phyloP scores from a whole-genome alignment of 2,797 vertebrate species.

The Sebastiscus albofasciatus region DNA sequence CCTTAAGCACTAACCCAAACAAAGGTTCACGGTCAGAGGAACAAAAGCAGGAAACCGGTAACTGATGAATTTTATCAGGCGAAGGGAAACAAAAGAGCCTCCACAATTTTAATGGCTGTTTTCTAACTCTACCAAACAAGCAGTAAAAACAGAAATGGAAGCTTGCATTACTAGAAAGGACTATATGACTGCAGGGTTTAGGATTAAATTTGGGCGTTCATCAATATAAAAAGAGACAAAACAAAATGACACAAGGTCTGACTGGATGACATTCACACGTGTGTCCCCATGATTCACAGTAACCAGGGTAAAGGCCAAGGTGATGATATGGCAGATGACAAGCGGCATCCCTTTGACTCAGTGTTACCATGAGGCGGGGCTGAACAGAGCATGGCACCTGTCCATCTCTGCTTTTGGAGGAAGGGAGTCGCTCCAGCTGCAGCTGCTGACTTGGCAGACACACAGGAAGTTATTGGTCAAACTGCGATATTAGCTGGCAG shows the following conservation, averaged over 20 bases:
- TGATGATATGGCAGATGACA: conserved; percentile 47
- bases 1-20: conserved; percentile 32
- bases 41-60: conserved; percentile 71
- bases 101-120: conserved; percentile 20
- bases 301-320: neutral
- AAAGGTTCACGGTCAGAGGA: conserved; percentile 44
- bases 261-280: neutral
- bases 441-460: conserved; percentile 31
- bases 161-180: neutral
- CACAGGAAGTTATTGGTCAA: neutral
- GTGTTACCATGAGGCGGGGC: neutral
- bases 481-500: neutral
- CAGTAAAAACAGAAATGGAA: conserved; percentile 26
- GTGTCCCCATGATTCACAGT: conserved; percentile 27
- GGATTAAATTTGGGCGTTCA: neutral
- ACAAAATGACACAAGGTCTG: neutral
- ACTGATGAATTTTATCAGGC: conserved; percentile 42
- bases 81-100: conserved; percentile 39
- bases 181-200: conserved; percentile 11
- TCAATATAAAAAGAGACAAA: neutral
- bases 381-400: conserved; percentile 37
- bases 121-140: conserved; percentile 11
- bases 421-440: conserved; percentile 13
- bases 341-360: conserved; percentile 35
- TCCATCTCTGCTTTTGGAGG: conserved; percentile 29